These are phyloP conservation scores for Drosophila lowei DNA, from an alignment of 1,140 invertebrate species.

Conservation along the genomic window DNA sequence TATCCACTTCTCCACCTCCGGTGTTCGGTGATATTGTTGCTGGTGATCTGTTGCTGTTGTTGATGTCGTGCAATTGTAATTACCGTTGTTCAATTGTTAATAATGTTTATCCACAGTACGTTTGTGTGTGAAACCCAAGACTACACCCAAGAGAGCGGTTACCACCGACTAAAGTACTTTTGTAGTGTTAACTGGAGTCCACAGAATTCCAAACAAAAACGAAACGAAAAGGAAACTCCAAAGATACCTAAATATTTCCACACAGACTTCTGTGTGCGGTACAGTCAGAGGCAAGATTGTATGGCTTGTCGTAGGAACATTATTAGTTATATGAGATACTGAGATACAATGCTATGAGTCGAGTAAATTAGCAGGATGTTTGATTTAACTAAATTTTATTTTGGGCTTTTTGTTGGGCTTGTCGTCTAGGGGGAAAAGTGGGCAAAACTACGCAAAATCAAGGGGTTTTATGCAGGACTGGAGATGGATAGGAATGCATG, in stretches of 20 bases:
- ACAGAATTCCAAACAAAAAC: not conserved
- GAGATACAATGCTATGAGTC: too few species aligned
- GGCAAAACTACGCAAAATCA: slow-evolving; percentile 75
- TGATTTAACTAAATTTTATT: slow-evolving; percentile 18
- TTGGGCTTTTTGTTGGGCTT: slow-evolving; percentile 33
- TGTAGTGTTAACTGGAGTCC: slow-evolving; percentile 47
- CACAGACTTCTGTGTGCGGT: slow-evolving; percentile 5
- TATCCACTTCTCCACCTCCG: too few species aligned
- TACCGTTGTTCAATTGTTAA: slow-evolving; percentile 71
- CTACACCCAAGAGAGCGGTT: slow-evolving; percentile 49
- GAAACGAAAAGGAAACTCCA: not conserved
- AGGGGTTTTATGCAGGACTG: slow-evolving; percentile 38
- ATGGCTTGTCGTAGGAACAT: not conserved
- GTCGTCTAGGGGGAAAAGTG: slow-evolving; percentile 58
- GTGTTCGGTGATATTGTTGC: slow-evolving; percentile 12
- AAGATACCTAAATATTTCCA: too few species aligned
- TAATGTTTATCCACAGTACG: slow-evolving; percentile 44
- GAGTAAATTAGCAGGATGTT: not conserved
- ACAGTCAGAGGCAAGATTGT: not conserved
- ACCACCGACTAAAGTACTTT: slow-evolving; percentile 69
- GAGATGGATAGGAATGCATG: not conserved
- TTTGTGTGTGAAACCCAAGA: slow-evolving; percentile 36
- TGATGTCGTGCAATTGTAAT: slow-evolving; percentile 58
- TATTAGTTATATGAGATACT: not conserved
- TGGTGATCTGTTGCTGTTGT: slow-evolving; percentile 41